Percentiles rank a stretch among this genome's conserved stretches.
These are phyloP conservation scores for Mimumesa dahlbomi DNA, from an alignment of 2,888 invertebrate genomes.

Conservation along the genomic window DNA sequence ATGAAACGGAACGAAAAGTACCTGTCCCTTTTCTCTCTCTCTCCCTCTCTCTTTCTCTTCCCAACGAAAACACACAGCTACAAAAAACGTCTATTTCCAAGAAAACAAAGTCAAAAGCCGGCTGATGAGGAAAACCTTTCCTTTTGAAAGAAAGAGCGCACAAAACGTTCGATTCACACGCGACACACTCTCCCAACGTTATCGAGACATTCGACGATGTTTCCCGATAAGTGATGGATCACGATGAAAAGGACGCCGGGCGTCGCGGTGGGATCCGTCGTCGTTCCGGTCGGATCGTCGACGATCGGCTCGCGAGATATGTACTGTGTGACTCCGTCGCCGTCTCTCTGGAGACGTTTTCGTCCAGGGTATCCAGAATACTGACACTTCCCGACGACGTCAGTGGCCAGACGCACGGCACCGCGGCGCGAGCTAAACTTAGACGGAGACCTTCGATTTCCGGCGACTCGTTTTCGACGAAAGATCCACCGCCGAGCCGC, in stretches of 20 bases:
- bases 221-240: neutral
- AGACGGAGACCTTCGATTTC: slow-evolving; percentile 66
- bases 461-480: slow-evolving; percentile 64
- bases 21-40: no score
- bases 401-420: slow-evolving; percentile 62
- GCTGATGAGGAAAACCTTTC: neutral
- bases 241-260: no score
- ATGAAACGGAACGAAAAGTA: neutral
- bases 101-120: no score
- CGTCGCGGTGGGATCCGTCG: no score
- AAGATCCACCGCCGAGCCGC: slow-evolving; percentile 54
- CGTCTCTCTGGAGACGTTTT: slow-evolving; percentile 59
- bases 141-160: neutral
- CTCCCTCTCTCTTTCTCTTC: no score
- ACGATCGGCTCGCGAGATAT: slow-evolving; percentile 37
- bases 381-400: slow-evolving; percentile 66
- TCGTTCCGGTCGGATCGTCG: no score
- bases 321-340: slow-evolving; percentile 32
- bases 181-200: neutral
- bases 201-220: neutral
- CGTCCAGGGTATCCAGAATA: slow-evolving; percentile 58
- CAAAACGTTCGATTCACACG: neutral
- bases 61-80: neutral
- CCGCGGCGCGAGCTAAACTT: slow-evolving; percentile 58
- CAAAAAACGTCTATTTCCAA: neutral